Conservation (phyloP, 2,797 vertebrate genomes). For the Chrosomus eos region DNA sequence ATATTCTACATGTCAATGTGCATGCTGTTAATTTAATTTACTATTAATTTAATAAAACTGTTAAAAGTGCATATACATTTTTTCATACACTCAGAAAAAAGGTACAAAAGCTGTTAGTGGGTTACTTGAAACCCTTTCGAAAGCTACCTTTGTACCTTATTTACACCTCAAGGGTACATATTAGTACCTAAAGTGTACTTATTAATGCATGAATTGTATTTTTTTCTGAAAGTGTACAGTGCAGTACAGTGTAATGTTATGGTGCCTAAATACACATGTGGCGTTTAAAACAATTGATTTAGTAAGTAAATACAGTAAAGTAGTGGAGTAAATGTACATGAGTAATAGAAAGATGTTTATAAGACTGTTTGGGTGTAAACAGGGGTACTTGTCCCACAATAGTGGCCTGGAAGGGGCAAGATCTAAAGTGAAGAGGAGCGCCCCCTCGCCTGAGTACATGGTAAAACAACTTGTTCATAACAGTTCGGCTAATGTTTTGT, state of each 20-base stretch:
- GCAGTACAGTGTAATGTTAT: not conserved
- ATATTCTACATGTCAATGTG: not conserved
- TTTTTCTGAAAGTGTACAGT: not conserved
- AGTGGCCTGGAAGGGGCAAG: conserved; percentile 21
- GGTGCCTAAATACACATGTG: not conserved
- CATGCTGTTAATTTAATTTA: too few species aligned
- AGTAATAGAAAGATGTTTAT: not conserved
- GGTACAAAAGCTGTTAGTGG: not conserved
- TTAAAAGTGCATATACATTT: not conserved
- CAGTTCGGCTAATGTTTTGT: not conserved
- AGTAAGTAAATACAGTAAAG: not conserved
- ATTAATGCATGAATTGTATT: not conserved
- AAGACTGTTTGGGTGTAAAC: conserved; percentile 38
- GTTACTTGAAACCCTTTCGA: not conserved
- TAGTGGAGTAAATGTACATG: not conserved
- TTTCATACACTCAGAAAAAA: not conserved
- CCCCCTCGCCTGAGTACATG: conserved; percentile 60
- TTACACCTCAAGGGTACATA: not conserved
- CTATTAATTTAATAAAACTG: too few species aligned
- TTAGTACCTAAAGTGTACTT: not conserved
- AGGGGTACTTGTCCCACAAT: conserved; percentile 47
- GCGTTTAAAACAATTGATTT: not conserved
- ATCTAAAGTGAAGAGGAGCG: conserved; percentile 70
- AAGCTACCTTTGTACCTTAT: not conserved
- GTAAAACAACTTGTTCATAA: conserved; percentile 63